Percentiles rank a stretch among this genome's conserved stretches.
Conservation (phyloP, 2,888 invertebrate genomes). For the Spodoptera littoralis region DNA sequence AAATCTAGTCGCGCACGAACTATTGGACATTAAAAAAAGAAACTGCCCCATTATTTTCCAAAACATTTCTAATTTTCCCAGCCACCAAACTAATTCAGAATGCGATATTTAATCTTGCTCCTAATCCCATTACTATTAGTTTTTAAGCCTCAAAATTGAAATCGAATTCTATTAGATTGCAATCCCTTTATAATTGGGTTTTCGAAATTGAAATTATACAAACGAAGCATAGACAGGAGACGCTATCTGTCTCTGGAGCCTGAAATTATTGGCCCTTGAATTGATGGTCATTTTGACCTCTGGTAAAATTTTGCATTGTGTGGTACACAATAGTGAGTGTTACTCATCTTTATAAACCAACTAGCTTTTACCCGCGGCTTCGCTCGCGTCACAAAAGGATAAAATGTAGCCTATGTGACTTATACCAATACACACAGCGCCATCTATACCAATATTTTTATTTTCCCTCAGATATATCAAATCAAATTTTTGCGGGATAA, state of each 20-base stretch:
- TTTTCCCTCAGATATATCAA: too few species aligned
- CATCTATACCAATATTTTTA: too few species aligned
- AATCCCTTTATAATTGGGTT: constrained; percentile 64
- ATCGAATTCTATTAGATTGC: constrained; percentile 61
- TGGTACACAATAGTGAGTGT: background rate
- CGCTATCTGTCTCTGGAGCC: constrained; percentile 31
- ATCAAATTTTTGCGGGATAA: too few species aligned
- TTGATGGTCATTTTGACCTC: constrained; percentile 36
- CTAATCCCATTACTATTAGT: constrained; percentile 57
- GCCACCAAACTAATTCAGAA: constrained; percentile 31
- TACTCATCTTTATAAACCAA: background rate
- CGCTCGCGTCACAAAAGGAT: too few species aligned
- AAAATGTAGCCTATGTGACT: too few species aligned
- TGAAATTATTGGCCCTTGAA: constrained; percentile 28
- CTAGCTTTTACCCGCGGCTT: too few species aligned
- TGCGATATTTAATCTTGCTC: constrained; percentile 56
- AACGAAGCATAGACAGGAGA: constrained; percentile 19
- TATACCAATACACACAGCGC: too few species aligned
- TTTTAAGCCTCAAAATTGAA: constrained; percentile 68
- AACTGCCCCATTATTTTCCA: constrained; percentile 6
- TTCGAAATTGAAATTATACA: constrained; percentile 54
- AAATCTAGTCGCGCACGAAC: too few species aligned
- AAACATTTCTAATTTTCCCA: constrained; percentile 37
- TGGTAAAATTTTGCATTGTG: constrained; percentile 30
- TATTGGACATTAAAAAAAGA: too few species aligned